These are phyloP conservation scores for Hirundo rustica DNA, from an alignment of 2,797 vertebrate genomes.

Conservation along the genomic window DNA sequence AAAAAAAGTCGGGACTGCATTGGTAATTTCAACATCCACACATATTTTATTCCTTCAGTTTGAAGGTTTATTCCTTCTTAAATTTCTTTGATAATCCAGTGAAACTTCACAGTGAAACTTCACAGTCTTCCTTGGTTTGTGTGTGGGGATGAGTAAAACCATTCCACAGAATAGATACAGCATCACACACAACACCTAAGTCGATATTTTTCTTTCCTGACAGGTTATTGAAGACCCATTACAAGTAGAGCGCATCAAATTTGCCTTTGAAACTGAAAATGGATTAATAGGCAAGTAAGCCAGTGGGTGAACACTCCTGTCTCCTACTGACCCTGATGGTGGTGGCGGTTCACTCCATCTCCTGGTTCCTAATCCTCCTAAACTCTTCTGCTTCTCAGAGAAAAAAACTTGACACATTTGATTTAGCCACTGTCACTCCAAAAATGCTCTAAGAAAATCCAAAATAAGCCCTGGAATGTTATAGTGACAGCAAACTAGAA, in stretches of 20 bases:
- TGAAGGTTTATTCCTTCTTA: background rate
- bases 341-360: background rate
- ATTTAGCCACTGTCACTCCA: background rate
- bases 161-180: background rate
- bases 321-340: background rate
- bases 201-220: background rate
- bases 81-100: background rate
- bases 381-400: background rate
- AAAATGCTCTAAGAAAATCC: background rate
- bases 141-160: background rate
- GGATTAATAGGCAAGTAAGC: conserved; percentile 90
- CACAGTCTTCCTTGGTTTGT: background rate
- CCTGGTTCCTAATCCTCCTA: background rate
- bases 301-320: background rate
- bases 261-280: conserved; percentile 97
- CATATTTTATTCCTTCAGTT: background rate
- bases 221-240: conserved; percentile 95
- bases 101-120: background rate
- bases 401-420: background rate
- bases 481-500: background rate
- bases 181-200: background rate
- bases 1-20: background rate
- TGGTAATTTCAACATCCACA: background rate
- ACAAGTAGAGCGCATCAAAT: conserved; percentile 93
- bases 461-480: background rate